phyloP scores from a whole-genome alignment of 2,113 vertebrate species.

The Dipodomys spectabilis region DNA sequence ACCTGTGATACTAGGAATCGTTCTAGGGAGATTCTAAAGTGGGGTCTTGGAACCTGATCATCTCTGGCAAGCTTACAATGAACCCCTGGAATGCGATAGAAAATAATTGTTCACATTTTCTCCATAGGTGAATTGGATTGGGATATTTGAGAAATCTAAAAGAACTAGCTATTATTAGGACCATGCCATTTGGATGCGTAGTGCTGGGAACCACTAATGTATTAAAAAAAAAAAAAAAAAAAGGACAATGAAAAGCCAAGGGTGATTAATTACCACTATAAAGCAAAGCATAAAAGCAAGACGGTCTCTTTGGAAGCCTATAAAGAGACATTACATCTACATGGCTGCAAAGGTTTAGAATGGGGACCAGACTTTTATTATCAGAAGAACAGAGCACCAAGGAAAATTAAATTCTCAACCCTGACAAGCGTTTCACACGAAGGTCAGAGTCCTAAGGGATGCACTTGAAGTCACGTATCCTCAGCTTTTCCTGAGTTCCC shows the following conservation, averaged over 20 bases:
- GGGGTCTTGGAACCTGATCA: background rate
- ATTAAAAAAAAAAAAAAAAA: background rate
- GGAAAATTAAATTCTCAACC: conserved; percentile 25
- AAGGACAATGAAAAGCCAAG: conserved; percentile 12
- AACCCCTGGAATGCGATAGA: background rate
- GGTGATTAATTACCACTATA: conserved; percentile 11
- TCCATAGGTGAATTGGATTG: background rate
- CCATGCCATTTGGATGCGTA: background rate
- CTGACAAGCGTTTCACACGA: background rate
- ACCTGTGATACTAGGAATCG: background rate
- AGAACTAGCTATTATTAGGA: conserved; percentile 42
- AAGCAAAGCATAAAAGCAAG: conserved; percentile 6
- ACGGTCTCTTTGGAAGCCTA: background rate
- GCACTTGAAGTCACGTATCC: too few relatives aligned
- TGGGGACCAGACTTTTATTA: conserved; percentile 7
- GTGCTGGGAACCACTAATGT: background rate
- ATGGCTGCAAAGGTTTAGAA: background rate
- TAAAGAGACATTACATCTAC: background rate
- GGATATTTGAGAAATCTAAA: conserved; percentile 19
- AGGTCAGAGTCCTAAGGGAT: too few relatives aligned
- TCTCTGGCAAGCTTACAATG: background rate
- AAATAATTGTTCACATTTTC: background rate
- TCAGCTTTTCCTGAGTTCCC: background rate
- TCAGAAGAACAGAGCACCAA: background rate
- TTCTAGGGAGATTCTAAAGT: background rate